phyloP scores from a whole-genome alignment of 2,113 vertebrate genomes.

The Takifugu flavidus region DNA sequence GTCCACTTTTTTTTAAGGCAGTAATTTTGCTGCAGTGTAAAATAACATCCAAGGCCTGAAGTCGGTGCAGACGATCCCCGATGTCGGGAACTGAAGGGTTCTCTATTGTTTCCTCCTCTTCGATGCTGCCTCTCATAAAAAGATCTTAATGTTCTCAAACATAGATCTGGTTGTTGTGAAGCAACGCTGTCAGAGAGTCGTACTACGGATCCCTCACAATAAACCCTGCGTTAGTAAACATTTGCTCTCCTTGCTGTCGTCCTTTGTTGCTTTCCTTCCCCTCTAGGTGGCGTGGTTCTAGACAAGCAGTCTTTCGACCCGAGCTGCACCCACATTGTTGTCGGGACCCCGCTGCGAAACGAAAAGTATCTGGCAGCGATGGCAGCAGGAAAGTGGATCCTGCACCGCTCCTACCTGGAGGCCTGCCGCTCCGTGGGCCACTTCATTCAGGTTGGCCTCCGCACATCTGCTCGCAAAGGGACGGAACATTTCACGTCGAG shows the following conservation, averaged over 20 bases:
- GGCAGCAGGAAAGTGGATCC: constrained; percentile 97
- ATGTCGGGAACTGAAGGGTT: background rate
- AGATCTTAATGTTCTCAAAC: background rate
- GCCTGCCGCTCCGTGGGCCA: constrained; percentile 80
- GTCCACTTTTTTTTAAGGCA: background rate
- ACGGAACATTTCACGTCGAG: background rate
- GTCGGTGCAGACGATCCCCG: constrained; percentile 17
- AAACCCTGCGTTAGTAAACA: background rate
- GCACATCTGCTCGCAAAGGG: background rate
- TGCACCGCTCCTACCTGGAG: constrained; percentile 94
- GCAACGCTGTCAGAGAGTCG: background rate
- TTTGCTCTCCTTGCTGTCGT: background rate
- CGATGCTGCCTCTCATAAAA: constrained; percentile 12
- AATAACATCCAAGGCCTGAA: constrained; percentile 4
- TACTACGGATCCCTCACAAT: too few relatives aligned
- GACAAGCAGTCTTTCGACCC: constrained; percentile 95
- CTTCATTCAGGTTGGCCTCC: constrained; percentile 80
- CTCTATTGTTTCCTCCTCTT: constrained; percentile 11
- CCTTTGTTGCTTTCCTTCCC: background rate
- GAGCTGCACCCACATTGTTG: constrained; percentile 92
- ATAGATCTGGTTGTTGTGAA: background rate
- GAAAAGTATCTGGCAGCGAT: constrained; percentile 95
- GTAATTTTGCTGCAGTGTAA: background rate
- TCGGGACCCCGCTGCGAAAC: constrained; percentile 92
- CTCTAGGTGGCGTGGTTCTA: constrained; percentile 84